Evolutionary conservation across 2,113 vertebrate genomes (phyloP).

Genomic region (Crotalus tigris): DNA sequence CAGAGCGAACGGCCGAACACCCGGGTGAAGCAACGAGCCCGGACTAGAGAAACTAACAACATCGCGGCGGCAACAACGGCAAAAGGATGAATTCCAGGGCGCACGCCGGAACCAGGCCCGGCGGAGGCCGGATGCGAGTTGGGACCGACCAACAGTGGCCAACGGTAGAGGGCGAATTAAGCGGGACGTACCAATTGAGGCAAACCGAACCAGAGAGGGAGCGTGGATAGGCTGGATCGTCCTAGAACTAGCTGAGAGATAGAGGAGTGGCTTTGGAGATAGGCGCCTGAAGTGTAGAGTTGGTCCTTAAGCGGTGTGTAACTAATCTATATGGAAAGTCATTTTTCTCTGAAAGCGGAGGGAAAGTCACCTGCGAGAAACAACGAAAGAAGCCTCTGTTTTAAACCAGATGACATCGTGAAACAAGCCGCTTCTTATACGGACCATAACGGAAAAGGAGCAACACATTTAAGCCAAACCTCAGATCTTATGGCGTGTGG

Average conservation of each 20-base stretch:
- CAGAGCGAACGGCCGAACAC: constrained; percentile 83
- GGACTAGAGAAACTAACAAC: constrained; percentile 71
- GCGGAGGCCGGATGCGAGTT: constrained; percentile 37
- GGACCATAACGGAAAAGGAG: background rate
- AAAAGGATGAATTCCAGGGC: constrained; percentile 44
- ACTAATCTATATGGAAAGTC: background rate
- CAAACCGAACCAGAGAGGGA: background rate
- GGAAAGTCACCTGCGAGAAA: background rate
- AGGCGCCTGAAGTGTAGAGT: background rate
- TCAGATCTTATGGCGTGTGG: background rate
- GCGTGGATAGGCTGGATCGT: background rate
- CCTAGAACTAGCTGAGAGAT: background rate
- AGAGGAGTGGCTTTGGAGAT: background rate
- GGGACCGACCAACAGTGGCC: constrained; percentile 18
- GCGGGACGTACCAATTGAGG: background rate
- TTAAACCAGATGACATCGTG: background rate
- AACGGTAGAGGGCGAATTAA: background rate
- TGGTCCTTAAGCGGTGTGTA: background rate
- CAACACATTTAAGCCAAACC: background rate
- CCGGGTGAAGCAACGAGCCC: constrained; percentile 84
- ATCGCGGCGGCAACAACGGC: constrained; percentile 21
- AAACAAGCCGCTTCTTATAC: background rate
- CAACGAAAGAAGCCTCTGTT: background rate
- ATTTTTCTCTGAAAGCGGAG: background rate
- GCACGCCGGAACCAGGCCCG: constrained; percentile 68